These are phyloP conservation scores for Aphodius granarius DNA, from an alignment of 2,888 invertebrate genomes.

Conservation along the genomic window DNA sequence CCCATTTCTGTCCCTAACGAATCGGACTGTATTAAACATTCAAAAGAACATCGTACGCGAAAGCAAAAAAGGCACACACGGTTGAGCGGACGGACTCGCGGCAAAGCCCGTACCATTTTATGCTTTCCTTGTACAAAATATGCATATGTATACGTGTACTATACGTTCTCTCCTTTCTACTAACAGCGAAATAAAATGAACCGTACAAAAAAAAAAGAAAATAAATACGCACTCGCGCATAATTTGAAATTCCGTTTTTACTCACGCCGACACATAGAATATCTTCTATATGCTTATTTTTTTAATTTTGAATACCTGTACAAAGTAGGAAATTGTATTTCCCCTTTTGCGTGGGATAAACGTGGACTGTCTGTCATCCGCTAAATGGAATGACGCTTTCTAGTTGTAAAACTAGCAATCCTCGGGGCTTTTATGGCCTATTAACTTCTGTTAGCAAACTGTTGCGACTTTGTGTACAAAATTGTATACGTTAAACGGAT, in stretches of 20 bases:
- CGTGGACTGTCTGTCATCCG: not conserved
- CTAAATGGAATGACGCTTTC: not conserved
- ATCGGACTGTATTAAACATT: slow-evolving; percentile 12
- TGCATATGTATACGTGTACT: not conserved
- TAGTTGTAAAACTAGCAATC: not conserved
- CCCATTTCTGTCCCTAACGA: slow-evolving; percentile 6
- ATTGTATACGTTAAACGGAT: not conserved
- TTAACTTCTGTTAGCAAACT: not conserved
- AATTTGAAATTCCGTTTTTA: not conserved
- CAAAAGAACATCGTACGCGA: not conserved
- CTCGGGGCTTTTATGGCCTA: not conserved
- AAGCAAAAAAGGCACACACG: not conserved
- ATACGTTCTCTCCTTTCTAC: not conserved
- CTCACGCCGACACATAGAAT: not conserved
- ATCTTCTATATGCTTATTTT: not conserved
- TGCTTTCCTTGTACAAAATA: not conserved
- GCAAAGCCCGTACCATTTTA: not conserved
- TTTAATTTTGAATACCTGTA: not conserved
- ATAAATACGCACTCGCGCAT: not conserved
- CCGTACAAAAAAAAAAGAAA: not conserved
- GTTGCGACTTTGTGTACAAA: not conserved
- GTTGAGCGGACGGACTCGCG: not conserved
- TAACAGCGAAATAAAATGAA: not conserved
- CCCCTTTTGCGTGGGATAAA: not conserved
- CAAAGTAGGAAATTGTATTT: not conserved